Conservation (phyloP, 2,113 vertebrate genomes). For the Neotoma lepida region DNA sequence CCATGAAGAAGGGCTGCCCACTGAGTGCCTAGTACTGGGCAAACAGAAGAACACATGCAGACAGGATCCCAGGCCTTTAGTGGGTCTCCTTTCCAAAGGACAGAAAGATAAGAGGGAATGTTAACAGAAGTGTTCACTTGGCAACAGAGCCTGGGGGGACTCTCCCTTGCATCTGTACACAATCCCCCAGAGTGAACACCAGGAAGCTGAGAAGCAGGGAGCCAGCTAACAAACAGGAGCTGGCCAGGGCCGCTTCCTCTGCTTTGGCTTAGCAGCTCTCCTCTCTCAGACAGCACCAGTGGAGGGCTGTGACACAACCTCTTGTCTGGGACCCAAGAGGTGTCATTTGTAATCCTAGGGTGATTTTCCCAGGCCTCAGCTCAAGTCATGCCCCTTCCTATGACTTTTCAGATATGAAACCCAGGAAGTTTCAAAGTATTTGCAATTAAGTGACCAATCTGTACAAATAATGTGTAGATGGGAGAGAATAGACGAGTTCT, state of each 20-base stretch:
- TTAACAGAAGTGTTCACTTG: background rate
- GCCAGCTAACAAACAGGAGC: background rate
- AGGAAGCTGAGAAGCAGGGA: background rate
- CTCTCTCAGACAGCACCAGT: accelerated
- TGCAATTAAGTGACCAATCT: background rate
- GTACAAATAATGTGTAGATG: background rate
- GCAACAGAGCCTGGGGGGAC: background rate
- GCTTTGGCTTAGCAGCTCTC: background rate
- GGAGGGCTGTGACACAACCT: accelerated
- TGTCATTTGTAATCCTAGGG: accelerated
- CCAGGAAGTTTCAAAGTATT: background rate
- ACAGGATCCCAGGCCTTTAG: background rate
- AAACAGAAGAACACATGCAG: background rate
- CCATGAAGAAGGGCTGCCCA: accelerated
- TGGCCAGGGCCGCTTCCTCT: background rate
- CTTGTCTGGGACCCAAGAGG: background rate
- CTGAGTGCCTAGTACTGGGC: accelerated
- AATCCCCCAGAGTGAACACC: background rate
- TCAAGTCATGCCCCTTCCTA: background rate
- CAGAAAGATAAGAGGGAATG: background rate
- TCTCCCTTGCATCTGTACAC: background rate
- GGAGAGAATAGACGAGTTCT: background rate
- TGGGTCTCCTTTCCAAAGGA: background rate
- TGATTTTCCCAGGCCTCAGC: background rate
- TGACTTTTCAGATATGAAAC: background rate